A percentile compares a stretch with the other conserved stretches of the same genome.
These are phyloP conservation scores for Drosophila pseudoobscura DNA, from an alignment of 1,140 invertebrate species.

Conservation along the genomic window DNA sequence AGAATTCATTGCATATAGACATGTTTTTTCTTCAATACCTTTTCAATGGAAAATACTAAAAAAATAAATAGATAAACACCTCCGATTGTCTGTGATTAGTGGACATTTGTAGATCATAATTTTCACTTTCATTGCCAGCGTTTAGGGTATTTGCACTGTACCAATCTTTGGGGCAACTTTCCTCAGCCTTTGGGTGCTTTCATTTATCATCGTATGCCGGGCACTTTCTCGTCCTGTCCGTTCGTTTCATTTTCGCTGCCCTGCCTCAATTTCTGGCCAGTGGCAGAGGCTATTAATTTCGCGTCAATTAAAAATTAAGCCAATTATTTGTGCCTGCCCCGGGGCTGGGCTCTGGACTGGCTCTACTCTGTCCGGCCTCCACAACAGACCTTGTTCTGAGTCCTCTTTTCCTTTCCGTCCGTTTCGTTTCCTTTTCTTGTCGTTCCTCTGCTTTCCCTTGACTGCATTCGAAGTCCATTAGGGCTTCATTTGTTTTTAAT, in stretches of 20 bases:
- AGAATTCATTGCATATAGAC: too few relatives aligned
- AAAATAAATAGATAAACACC: background rate
- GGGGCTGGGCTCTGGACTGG: constrained; percentile 27
- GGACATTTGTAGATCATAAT: background rate
- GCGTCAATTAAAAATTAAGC: constrained; percentile 81
- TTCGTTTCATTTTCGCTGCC: constrained; percentile 32
- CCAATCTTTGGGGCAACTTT: constrained; percentile 25
- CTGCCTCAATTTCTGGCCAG: constrained; percentile 25
- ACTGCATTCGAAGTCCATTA: constrained; percentile 75
- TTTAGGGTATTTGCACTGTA: constrained; percentile 30
- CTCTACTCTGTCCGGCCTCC: constrained; percentile 32
- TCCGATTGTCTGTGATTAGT: background rate
- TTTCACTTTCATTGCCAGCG: too few relatives aligned
- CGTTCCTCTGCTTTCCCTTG: constrained; percentile 35
- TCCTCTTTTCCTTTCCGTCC: background rate
- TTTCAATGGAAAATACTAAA: too few relatives aligned
- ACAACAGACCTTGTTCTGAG: constrained; percentile 43
- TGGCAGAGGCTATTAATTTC: constrained; percentile 76
- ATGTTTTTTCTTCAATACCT: too few relatives aligned
- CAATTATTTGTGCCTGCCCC: constrained; percentile 72
- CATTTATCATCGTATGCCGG: constrained; percentile 50
- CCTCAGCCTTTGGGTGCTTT: constrained; percentile 31
- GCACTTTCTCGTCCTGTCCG: constrained; percentile 16
- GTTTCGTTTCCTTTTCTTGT: constrained; percentile 6
- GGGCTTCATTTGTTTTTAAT: constrained; percentile 81